These are phyloP conservation scores for Scophthalmus maximus DNA, from an alignment of 2,113 vertebrate genomes.

Conservation along the genomic window DNA sequence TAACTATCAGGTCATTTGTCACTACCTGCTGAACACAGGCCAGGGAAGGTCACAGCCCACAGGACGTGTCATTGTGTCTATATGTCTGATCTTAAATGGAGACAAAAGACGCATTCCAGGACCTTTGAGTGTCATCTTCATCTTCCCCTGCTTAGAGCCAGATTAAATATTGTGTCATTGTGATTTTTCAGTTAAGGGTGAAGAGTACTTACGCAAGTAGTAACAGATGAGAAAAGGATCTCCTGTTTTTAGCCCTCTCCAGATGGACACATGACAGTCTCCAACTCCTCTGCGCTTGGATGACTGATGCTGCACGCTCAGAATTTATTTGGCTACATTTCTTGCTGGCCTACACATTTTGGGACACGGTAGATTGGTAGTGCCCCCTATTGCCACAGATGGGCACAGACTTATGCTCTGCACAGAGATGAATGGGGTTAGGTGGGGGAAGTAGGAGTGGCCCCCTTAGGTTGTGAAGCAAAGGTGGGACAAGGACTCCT, in stretches of 20 bases:
- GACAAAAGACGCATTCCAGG: constrained; percentile 62
- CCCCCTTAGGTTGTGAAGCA: constrained; percentile 52
- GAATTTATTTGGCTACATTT: constrained; percentile 21
- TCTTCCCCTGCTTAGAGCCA: not conserved
- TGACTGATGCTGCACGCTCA: constrained; percentile 23
- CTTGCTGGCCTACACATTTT: not conserved
- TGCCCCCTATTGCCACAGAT: constrained; percentile 47
- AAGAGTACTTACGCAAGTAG: not conserved
- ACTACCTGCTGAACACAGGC: constrained; percentile 81
- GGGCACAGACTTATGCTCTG: not conserved
- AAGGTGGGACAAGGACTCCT: constrained; percentile 67
- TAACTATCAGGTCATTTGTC: constrained; percentile 80
- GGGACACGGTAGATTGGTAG: constrained; percentile 7
- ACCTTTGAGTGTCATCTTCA: constrained; percentile 39
- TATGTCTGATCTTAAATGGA: constrained; percentile 66
- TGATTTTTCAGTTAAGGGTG: constrained; percentile 38
- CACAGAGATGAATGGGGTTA: constrained; percentile 29
- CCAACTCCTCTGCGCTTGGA: not conserved
- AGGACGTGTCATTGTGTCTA: constrained; percentile 62
- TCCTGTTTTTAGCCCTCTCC: not conserved
- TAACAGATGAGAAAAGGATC: not conserved
- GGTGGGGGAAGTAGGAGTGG: constrained; percentile 14
- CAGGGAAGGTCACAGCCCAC: constrained; percentile 69
- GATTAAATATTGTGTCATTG: constrained; percentile 37
- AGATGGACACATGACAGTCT: constrained; percentile 2